These are phyloP conservation scores for Drosophila merina DNA, from an alignment of 2,888 invertebrate species.

Conservation along the genomic window DNA sequence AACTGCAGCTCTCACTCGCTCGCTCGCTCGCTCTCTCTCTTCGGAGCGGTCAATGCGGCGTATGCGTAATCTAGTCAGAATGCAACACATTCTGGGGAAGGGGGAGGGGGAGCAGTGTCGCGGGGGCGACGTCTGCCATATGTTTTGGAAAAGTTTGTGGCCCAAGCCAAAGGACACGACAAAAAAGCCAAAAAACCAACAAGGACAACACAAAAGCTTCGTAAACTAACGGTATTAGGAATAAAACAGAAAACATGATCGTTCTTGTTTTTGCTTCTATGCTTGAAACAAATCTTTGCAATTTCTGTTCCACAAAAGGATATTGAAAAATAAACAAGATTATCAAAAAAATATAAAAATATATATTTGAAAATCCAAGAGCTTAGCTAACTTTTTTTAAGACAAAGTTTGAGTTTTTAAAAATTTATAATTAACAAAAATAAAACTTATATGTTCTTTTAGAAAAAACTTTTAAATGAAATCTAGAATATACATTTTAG, in stretches of 20 bases:
- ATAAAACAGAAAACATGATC: background rate
- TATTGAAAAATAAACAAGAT: no score
- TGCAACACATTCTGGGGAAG: constrained; percentile 16
- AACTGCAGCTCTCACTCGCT: constrained; percentile 18
- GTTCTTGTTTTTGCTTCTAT: background rate
- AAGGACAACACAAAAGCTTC: background rate
- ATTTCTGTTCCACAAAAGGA: background rate
- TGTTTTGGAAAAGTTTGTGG: constrained; percentile 25
- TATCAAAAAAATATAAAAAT: no score
- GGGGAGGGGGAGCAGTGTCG: background rate
- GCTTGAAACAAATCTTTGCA: background rate
- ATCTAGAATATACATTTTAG: no score
- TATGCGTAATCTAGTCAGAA: constrained; percentile 67
- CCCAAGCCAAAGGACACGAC: background rate
- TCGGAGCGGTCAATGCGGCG: constrained; percentile 60
- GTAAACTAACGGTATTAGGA: background rate
- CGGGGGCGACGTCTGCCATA: constrained; percentile 20
- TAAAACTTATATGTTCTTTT: no score
- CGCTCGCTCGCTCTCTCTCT: constrained; percentile 14
- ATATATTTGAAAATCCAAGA: no score
- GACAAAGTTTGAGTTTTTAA: no score
- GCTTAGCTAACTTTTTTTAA: no score
- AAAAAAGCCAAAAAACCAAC: constrained; percentile 1
- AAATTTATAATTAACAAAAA: no score
- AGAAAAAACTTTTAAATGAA: no score